Percentiles rank a stretch among this genome's conserved stretches.
Conservation (phyloP, 2,888 invertebrate species). For the Protodeltote pygarga region DNA sequence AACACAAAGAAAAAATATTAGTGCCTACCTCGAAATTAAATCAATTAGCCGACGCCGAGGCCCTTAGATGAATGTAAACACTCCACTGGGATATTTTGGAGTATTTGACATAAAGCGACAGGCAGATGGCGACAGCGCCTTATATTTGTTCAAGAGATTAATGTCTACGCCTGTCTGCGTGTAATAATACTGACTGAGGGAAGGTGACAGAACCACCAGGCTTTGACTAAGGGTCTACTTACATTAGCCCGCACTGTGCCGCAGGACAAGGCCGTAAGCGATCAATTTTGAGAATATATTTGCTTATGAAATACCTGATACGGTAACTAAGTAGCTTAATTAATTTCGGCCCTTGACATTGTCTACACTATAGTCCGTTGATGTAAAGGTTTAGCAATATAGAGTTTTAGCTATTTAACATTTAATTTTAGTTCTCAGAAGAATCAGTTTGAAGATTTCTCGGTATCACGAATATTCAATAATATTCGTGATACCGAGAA, state of each 20-base stretch:
- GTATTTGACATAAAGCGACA: conserved; percentile 31
- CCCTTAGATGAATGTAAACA: conserved; percentile 51
- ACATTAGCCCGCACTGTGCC: conserved; percentile 12
- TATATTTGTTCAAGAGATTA: conserved; percentile 74
- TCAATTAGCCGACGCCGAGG: conserved; percentile 56
- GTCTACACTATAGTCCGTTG: conserved; percentile 9
- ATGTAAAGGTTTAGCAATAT: conserved; percentile 23
- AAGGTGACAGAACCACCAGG: conserved; percentile 44
- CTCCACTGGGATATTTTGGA: conserved; percentile 17
- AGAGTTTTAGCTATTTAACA: conserved; percentile 10
- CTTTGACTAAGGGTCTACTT: conserved; percentile 13
- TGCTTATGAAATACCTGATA: conserved; percentile 23
- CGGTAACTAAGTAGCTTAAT: conserved; percentile 25
- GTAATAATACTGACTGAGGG: conserved; percentile 50
- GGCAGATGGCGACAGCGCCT: conserved; percentile 64
- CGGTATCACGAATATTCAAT: background rate
- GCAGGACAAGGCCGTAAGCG: conserved; percentile 9
- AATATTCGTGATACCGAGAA: background rate
- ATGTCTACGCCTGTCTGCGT: conserved; percentile 64
- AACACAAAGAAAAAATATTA: conserved; percentile 37
- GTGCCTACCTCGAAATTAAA: conserved; percentile 50
- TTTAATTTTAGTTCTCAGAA: background rate
- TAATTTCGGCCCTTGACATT: conserved; percentile 31
- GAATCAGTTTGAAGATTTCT: background rate
- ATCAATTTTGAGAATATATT: conserved; percentile 42